Evolutionary conservation across 2,113 vertebrate species (phyloP).

Genomic region (Cranoglanis bouderius): DNA sequence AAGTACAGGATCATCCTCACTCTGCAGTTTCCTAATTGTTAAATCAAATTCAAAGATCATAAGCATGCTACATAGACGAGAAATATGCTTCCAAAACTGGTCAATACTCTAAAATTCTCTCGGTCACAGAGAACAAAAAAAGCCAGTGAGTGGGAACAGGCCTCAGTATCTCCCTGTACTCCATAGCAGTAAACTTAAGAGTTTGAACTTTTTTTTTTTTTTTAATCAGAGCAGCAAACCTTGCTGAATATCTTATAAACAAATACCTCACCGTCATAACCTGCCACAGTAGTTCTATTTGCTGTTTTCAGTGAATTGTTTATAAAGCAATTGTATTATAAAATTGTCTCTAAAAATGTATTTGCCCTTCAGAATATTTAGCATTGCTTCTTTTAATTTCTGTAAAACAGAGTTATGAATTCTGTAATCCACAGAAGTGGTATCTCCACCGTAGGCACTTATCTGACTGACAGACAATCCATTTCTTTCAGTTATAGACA

Average conservation of each 20-base stretch:
- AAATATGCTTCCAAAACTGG: too few species aligned
- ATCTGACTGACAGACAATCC: constrained; percentile 6
- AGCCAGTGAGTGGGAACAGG: background rate
- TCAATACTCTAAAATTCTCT: background rate
- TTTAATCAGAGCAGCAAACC: background rate
- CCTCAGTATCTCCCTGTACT: background rate
- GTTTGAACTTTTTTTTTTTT: background rate
- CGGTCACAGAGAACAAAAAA: background rate
- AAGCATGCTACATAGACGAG: background rate
- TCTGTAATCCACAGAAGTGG: background rate
- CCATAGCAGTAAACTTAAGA: background rate
- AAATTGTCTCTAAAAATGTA: too few species aligned
- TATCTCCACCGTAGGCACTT: background rate
- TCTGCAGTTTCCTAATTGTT: background rate
- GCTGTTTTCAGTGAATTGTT: background rate
- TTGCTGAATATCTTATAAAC: background rate
- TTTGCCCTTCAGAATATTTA: background rate
- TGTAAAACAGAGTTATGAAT: background rate
- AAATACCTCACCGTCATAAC: background rate
- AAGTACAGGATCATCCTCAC: background rate
- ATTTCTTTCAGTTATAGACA: constrained; percentile 12
- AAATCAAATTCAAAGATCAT: background rate
- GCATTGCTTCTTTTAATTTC: constrained; percentile 7
- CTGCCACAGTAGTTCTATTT: background rate
- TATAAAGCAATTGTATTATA: too few species aligned